Base-by-base conservation (phyloP, 2,113 vertebrate genomes). In the Seriola quinqueradiata region DNA sequence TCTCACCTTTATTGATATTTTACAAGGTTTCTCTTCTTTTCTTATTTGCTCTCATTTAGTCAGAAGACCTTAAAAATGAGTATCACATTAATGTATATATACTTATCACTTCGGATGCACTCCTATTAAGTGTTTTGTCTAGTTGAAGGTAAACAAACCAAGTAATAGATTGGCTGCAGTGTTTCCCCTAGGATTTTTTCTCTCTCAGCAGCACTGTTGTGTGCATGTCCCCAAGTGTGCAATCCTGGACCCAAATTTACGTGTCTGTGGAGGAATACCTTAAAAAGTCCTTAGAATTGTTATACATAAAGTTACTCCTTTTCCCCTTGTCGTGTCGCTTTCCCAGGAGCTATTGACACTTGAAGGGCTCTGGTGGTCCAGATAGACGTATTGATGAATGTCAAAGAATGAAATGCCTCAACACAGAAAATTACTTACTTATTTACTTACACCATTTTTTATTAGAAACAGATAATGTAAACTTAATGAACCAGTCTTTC, bases 11-110 rank as follows among this genome's bases (percentile, higher is more conserved):
- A 40, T 17, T 73, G 11, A 73, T 75, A 52, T 52, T 67, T 67
- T 4, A n/a, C 28, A 73, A 52, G 46, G 48, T 57, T 75, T 70
- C 13, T 69, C 57, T 44, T 66, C 25, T 38, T 75, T 44, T 16
- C 28, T 34, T 32, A 28, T 46, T 57, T 54, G 10, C 13, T 36
- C 8, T 58, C 8, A 42, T 9, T 65, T 38, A 40, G 17, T 11
- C n/a, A 54, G 17, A 70, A 52, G 10, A 69, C 44, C n/a, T 34
- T 34, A 44, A n/a, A 50, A 55, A 65, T 28, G 16, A 32, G 36
- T 36, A 10, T 57, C 40, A 57, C 13, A 11, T 58, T 5, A 34
- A 44, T 42, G 40, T 9, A 42, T 42, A 1, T 46, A 71, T 14
- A 16, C 14, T 1, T 17, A 17, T 48, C 46, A 48, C 13, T 16